Evolutionary conservation across 2,797 vertebrate species (phyloP), one percentile per base, ranked within the genome.

Genomic region (Philypnodon macrostomus): DNA sequence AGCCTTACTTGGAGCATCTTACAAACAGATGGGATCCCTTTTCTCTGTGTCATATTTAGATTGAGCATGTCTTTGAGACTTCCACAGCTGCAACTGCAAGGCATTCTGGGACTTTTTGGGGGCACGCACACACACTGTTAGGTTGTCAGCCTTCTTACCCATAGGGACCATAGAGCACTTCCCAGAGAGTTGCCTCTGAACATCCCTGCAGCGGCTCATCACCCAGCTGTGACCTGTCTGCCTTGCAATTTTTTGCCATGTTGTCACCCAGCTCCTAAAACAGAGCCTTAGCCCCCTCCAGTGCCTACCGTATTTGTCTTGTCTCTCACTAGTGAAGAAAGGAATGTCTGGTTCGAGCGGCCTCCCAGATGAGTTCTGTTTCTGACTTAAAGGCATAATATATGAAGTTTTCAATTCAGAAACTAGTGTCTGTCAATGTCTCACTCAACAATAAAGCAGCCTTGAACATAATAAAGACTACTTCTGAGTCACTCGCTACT

Each of bases 201-300:
- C 41, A 30, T 44, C 41, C 41, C 41, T 18, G 26, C 41, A 44
- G 41, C 41, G 16, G 2, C 41, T 19, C 21, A 13, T 47, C 45
- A 47, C 32, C 45, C 32, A 23, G 30, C 45, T 47, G 32, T 47
- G 30, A 33, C 45, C 30, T 47, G 30, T 47, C 31, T 26, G 21
- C 10, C 16, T 13, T 47, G 18, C 45, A 21, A 47, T 35, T 33
- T 35, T 34, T 15, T n/a, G 15, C 11, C 27, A 11, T 13, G 41
- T 31, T 44, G 41, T 44, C 16, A 44, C 31, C 26, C 27, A 16
- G 26, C 6, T 11, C 9, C 26, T 18, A 30, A 44, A 44, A 30
- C 41, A 44, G 10, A 30, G 41, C 15, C 31, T 44, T 18, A 44
- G 31, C 41, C 41, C 41, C 41, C 41, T 19, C 27, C 41, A 30